Conservation (phyloP, 2,797 vertebrate species). For the Danio albolineatus region DNA sequence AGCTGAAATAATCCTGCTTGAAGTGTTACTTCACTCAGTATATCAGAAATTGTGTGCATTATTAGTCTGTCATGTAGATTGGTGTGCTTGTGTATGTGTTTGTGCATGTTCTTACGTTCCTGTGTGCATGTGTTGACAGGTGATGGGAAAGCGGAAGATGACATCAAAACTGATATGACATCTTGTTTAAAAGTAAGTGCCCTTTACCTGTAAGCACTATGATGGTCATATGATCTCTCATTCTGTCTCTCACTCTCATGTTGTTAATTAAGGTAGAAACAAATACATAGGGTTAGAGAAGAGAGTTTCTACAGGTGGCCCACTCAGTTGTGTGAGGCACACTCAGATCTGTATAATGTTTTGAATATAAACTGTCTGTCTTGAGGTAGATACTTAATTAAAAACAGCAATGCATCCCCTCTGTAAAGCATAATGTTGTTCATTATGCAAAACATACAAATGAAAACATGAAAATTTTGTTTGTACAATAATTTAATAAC, state of each 20-base stretch:
- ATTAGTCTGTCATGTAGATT: background rate
- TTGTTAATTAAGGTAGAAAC: no score
- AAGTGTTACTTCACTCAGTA: background rate
- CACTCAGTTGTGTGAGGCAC: no score
- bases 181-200: slow-evolving; percentile 73
- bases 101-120: slow-evolving; percentile 14
- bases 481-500: no score
- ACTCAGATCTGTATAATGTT: no score
- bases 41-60: background rate
- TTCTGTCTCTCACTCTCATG: background rate
- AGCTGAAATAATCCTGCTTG: background rate
- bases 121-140: slow-evolving; percentile 66
- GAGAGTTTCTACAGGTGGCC: no score
- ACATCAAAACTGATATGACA: slow-evolving; percentile 57
- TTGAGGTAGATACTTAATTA: no score
- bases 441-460: no score
- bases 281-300: no score
- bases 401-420: no score
- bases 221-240: background rate
- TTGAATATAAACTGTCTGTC: no score
- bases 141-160: slow-evolving; percentile 65
- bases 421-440: no score
- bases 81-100: background rate
- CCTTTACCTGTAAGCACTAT: background rate
- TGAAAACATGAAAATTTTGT: no score